Evolutionary conservation across 2,113 vertebrate species (phyloP).

Genomic region (Variabilichromis moorii): DNA sequence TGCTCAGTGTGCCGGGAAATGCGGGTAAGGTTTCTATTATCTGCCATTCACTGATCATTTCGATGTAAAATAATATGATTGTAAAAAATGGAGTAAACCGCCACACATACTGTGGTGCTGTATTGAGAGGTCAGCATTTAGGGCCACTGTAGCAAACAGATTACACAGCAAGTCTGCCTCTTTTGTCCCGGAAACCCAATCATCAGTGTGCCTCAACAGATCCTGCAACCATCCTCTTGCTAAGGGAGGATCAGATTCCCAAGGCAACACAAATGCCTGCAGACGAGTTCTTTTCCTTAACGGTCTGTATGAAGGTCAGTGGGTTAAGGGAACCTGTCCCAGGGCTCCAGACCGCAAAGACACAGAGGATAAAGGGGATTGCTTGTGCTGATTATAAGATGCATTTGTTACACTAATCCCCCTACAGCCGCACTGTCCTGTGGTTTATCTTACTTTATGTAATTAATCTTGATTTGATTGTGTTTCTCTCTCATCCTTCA

Average conservation of each 20-base stretch:
- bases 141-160: slow-evolving; percentile 41
- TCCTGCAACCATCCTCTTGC: slow-evolving; percentile 47
- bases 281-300: slow-evolving; percentile 53
- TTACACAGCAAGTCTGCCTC: slow-evolving; percentile 55
- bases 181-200: slow-evolving; percentile 45
- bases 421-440: slow-evolving; percentile 30
- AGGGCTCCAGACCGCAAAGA: slow-evolving; percentile 31
- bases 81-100: background rate
- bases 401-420: slow-evolving; percentile 40
- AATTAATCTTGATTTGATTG: slow-evolving; percentile 58
- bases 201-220: slow-evolving; percentile 33
- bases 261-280: slow-evolving; percentile 64
- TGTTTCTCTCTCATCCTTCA: background rate
- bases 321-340: slow-evolving; percentile 36
- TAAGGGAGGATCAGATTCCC: slow-evolving; percentile 62
- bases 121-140: slow-evolving; percentile 50
- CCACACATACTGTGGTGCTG: background rate
- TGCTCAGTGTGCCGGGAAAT: slow-evolving; percentile 96
- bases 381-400: slow-evolving; percentile 44
- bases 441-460: slow-evolving; percentile 51
- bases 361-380: slow-evolving; percentile 40
- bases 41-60: background rate
- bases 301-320: slow-evolving; percentile 57
- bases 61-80: background rate
- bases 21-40: slow-evolving; percentile 75